phyloP scores from a whole-genome alignment of 2,113 vertebrate genomes.

The Cranoglanis bouderius region DNA sequence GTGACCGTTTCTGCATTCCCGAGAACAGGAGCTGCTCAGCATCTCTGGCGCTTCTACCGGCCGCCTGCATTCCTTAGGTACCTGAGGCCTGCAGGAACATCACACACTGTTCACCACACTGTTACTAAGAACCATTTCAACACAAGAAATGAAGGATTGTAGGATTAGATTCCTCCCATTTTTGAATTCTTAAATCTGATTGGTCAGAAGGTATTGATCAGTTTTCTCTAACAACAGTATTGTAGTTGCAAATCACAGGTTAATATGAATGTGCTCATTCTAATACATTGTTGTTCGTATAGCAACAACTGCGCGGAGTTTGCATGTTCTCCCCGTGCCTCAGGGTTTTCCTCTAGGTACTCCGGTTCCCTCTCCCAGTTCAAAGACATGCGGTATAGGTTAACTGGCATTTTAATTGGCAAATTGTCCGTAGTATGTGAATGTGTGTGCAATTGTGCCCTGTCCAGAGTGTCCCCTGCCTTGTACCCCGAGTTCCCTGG shows the following conservation, averaged over 20 bases:
- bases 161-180: not conserved
- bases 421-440: no score
- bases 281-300: not conserved
- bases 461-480: no score
- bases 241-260: not conserved
- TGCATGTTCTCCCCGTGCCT: no score
- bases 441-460: no score
- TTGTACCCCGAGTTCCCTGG: no score
- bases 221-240: not conserved
- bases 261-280: not conserved
- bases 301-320: not conserved
- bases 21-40: constrained; percentile 87
- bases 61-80: constrained; percentile 92
- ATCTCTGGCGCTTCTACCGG: constrained; percentile 82
- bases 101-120: not conserved
- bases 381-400: no score
- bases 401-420: no score
- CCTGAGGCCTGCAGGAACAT: constrained; percentile 77
- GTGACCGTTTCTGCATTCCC: constrained; percentile 92
- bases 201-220: not conserved
- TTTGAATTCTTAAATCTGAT: not conserved
- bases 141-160: not conserved
- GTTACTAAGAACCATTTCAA: not conserved
- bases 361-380: no score
- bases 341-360: no score